Conservation (phyloP, 2,797 vertebrate species). For the Chiroxiphia lanceolata region DNA sequence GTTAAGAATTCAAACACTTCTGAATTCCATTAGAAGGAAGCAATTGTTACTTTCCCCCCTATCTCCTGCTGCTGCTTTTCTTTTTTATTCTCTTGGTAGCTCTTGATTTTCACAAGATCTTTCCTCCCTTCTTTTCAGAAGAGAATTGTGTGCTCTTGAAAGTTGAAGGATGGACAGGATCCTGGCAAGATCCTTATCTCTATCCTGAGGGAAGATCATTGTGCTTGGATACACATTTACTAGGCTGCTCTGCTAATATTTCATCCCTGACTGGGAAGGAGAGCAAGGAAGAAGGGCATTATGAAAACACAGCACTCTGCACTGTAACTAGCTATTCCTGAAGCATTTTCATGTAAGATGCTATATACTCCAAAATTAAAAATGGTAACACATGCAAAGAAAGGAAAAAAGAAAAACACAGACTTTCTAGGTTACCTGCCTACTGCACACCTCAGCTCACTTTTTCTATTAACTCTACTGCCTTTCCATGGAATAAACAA, state of each 20-base stretch:
- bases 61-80: not conserved
- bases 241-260: not conserved
- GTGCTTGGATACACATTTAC: conserved; percentile 1
- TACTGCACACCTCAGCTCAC: not conserved
- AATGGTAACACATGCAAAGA: not conserved
- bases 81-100: not conserved
- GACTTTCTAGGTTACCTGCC: not conserved
- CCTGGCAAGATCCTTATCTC: not conserved
- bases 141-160: conserved; percentile 9
- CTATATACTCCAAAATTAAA: not conserved
- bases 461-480: not conserved
- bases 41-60: not conserved
- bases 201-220: not conserved
- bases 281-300: not conserved
- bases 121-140: conserved; percentile 6
- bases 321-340: not conserved
- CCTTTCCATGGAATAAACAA: not conserved
- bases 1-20: conserved; percentile 58
- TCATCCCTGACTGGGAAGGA: not conserved
- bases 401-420: not conserved
- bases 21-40: conserved; percentile 36
- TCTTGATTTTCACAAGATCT: conserved; percentile 15
- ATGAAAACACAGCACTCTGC: not conserved
- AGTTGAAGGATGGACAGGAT: conserved; percentile 16
- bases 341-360: not conserved